Base-by-base conservation (phyloP, 1,140 invertebrate species). In the Nebria ingens region DNA sequence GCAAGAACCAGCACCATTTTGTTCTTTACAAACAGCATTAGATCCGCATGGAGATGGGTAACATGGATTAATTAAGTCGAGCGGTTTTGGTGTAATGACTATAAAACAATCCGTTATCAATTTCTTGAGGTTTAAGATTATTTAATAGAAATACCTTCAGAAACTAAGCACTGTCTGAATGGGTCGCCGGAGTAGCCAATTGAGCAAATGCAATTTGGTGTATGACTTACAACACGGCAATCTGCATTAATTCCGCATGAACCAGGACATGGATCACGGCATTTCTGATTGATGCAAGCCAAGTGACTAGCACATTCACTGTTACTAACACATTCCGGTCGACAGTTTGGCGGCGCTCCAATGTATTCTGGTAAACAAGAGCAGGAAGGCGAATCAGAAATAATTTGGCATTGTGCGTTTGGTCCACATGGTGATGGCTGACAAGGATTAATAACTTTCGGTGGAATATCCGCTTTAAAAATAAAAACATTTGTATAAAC, bases 1-100 rank as follows among this genome's bases (percentile, higher is more conserved):
- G 61, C 87, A 91, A 19, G 84, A 79, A 25, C 84, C 85, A 17
- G 78, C 77, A 42, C 78, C 78, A 59, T 80, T 78, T 58, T 74
- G 71, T 67, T 83, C 77, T 61, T 74, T 76, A 64, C 84, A 86
- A 34, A 82, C 70, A 20, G 83, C 80, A 66, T 85, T 85, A 22
- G 79, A 73, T 29, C 85, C 85, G 64, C 85, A 87, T 19, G 84
- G 79, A 19, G 75, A 78, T n/a, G 79, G 78, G 15, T 65, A 63
- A 59, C 79, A 81, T 23, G 80, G 74, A 64, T 85, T 67, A 60
- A 38, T n/a, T 17, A 21, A 67, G 23, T 50, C 2, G n/a, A n/a
- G 19, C 12, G 45, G 19, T 50, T 50, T 50, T 11, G 19, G 13
- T 19, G n/a, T 12, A 19, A 50, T 21, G 15, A 49, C 45, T 19